Base-by-base conservation (phyloP, 2,113 vertebrate genomes). In the Strigops habroptila region DNA sequence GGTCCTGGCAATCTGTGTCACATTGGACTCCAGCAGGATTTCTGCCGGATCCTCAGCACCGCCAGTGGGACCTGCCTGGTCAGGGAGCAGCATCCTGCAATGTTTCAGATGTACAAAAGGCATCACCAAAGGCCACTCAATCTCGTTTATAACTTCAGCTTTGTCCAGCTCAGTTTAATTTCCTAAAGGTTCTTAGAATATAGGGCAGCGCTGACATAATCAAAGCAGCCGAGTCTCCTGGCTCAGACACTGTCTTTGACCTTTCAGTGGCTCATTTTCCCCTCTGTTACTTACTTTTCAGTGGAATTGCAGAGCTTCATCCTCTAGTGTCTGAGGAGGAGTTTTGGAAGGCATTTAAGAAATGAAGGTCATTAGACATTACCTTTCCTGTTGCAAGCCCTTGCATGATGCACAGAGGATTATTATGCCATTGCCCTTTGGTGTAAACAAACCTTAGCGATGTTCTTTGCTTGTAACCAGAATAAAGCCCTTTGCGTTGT, bases 341-440 rank as follows among this genome's bases (percentile, higher is more conserved):
- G 95, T 74, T 70, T 93, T 85, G 94, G 86, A 91, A 96, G 63
- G 81, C 74, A 55, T 92, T 82, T 87, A 64, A 96, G 92, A 92
- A 93, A 92, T 92, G 65, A 95, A 96, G 92, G 92, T 92, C 86
- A 93, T 96, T 94, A 94, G 91, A 91, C 49, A 0, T 85, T 92
- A 85, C 95, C 81, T 95, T 93, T 93, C 91, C 95, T 97, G 89
- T 70, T 93, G 93, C 96, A 97, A 96, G 93, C 93, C 96, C 95
- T 95, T 95, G 88, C 95, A 93, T 69, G 96, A 93, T 92, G 92
- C 69, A 27, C 65, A 27, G 73, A 82, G 83, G 88, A 80, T 96
- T 57, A 96, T 94, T 96, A 96, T 90, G 77, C 85, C 76, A 41
- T 93, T 94, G 88, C 95, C 92, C 96, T 96, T 94, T 94, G 95